phyloP scores from a whole-genome alignment of 2,797 vertebrate genomes.

The Heterohyrax brucei region DNA sequence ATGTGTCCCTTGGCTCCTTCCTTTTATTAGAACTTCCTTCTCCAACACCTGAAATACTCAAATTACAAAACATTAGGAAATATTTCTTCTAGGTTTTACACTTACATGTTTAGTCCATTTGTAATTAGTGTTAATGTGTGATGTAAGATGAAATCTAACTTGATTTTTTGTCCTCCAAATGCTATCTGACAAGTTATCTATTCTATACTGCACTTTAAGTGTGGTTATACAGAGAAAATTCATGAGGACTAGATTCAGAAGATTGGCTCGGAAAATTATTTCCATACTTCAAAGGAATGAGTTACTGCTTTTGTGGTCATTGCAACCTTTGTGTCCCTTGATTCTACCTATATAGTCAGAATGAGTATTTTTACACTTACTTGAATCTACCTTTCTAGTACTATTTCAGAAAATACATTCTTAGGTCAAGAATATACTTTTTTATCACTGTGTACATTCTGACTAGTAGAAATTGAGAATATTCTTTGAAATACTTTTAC shows the following conservation, averaged over 20 bases:
- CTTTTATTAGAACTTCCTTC: background rate
- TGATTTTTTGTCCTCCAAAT: background rate
- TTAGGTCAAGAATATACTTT: background rate
- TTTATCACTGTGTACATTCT: background rate
- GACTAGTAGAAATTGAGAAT: background rate
- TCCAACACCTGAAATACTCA: background rate
- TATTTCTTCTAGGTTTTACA: background rate
- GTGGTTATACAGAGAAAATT: background rate
- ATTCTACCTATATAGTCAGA: background rate
- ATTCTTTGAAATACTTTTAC: background rate
- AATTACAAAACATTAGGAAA: background rate
- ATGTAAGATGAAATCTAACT: background rate
- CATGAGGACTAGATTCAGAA: background rate
- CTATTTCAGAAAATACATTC: background rate
- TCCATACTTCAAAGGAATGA: background rate
- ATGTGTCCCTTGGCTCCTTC: background rate
- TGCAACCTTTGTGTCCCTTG: background rate
- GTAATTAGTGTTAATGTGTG: background rate
- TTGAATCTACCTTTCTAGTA: background rate
- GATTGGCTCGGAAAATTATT: background rate
- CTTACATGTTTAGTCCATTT: background rate
- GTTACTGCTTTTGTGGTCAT: background rate
- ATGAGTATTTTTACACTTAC: background rate
- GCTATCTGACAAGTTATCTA: background rate
- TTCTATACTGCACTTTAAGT: background rate